A percentile compares a stretch with the other conserved stretches of the same genome.
Evolutionary conservation across 2,113 vertebrate genomes (phyloP).

Genomic region (Rynchops niger): DNA sequence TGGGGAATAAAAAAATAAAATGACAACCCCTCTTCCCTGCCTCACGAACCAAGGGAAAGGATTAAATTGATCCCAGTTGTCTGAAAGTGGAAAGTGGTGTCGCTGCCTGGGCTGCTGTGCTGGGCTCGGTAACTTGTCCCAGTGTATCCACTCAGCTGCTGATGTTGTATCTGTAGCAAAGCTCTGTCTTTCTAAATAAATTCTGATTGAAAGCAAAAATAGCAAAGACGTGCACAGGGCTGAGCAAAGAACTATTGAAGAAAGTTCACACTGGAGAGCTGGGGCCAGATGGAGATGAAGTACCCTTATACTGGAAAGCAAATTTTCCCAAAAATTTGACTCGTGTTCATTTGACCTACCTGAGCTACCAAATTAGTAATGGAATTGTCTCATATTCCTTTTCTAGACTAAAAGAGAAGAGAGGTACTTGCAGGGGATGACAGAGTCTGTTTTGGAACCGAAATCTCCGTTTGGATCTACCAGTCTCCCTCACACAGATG

Average conservation of each 20-base stretch:
- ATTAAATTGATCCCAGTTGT: not conserved
- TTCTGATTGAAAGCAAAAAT: not conserved
- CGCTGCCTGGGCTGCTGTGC: not conserved
- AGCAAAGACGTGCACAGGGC: not conserved
- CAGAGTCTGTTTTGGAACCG: not conserved
- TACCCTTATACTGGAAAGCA: not conserved
- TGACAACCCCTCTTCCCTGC: not conserved
- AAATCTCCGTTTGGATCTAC: not conserved
- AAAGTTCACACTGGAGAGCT: not conserved
- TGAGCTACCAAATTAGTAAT: not conserved
- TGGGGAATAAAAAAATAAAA: not conserved
- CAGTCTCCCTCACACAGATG: not conserved
- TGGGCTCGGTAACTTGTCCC: not conserved
- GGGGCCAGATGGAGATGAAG: not conserved
- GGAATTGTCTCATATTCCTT: not conserved
- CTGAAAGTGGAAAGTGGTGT: rapidly evolving
- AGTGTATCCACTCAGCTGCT: not conserved
- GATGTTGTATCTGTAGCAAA: not conserved
- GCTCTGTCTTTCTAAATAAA: not conserved
- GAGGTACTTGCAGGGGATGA: not conserved
- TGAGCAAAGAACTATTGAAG: not conserved
- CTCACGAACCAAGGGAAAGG: not conserved
- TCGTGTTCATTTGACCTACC: not conserved
- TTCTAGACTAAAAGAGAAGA: not conserved
- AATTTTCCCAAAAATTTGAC: not conserved